Evolutionary conservation across 1,140 invertebrate species (phyloP).

Genomic region (Agrilus planipennis): DNA sequence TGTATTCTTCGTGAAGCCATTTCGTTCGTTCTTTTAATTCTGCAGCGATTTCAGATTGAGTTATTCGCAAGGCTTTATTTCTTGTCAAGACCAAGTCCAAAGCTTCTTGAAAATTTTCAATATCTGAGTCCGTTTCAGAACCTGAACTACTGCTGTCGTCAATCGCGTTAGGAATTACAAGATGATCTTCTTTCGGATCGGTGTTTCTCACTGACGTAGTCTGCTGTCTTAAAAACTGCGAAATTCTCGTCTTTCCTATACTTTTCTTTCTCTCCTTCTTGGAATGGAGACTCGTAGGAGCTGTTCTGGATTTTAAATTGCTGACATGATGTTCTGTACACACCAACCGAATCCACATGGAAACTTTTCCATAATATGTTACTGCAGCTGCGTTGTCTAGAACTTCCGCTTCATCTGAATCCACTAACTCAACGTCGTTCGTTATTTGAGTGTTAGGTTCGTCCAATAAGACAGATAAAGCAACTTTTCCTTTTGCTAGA

Average conservation of each 20-base stretch:
- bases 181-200: background rate
- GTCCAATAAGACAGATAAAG: slow-evolving; percentile 1
- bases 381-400: background rate
- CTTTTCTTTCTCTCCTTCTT: background rate
- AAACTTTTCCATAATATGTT: slow-evolving; percentile 1
- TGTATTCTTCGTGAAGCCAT: slow-evolving; percentile 17
- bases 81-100: slow-evolving; percentile 14
- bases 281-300: background rate
- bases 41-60: slow-evolving; percentile 15
- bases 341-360: slow-evolving; percentile 3
- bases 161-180: background rate
- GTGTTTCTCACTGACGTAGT: background rate
- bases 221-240: background rate
- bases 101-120: slow-evolving; percentile 14
- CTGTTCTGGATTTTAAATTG: background rate
- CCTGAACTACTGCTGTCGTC: background rate
- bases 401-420: slow-evolving; percentile 1
- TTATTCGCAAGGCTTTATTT: slow-evolving; percentile 16
- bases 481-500: slow-evolving; percentile 4
- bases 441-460: slow-evolving; percentile 1
- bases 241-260: background rate
- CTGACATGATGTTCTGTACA: background rate
- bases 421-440: slow-evolving; percentile 1
- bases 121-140: slow-evolving; percentile 10
- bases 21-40: slow-evolving; percentile 13